Conservation (phyloP, 1,140 invertebrate species). For the Tyrophagus putrescentiae region DNA sequence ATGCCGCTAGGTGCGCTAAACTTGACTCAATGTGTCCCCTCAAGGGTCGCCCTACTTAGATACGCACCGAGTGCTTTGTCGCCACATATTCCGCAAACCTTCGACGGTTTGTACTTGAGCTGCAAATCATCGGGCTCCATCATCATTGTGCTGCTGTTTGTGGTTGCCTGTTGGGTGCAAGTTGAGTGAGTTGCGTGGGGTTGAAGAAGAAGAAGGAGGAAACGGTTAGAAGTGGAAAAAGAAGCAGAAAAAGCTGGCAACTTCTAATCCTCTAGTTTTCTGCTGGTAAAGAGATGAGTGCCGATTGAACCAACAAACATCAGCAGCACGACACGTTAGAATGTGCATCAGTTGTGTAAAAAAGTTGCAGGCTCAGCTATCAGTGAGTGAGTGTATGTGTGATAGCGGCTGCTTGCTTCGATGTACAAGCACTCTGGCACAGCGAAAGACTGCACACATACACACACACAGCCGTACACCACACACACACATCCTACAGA, state of each 20-base stretch:
- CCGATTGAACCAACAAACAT: too few relatives aligned
- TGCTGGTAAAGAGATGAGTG: too few relatives aligned
- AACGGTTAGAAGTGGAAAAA: background rate
- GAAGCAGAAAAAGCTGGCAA: background rate
- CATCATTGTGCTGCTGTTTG: background rate
- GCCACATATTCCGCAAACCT: constrained; percentile 19
- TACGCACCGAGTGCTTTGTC: constrained; percentile 17
- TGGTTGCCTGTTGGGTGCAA: background rate
- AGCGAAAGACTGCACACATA: too few relatives aligned
- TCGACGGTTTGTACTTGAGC: constrained; percentile 6
- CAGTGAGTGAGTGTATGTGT: too few relatives aligned
- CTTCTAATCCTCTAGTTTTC: too few relatives aligned
- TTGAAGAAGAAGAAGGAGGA: background rate
- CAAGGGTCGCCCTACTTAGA: background rate
- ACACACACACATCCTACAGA: too few relatives aligned
- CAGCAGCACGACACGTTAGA: background rate
- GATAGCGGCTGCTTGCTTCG: too few relatives aligned
- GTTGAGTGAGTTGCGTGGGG: background rate
- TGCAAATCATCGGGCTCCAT: background rate
- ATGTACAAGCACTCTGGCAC: too few relatives aligned
- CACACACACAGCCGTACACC: too few relatives aligned
- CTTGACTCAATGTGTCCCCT: too few relatives aligned
- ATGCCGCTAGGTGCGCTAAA: too few relatives aligned
- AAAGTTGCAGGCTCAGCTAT: background rate
- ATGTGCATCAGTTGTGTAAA: background rate